Percentiles rank a stretch among this genome's conserved stretches.
These are phyloP conservation scores for Malthinus seriepunctatus DNA, from an alignment of 2,888 invertebrate species.

Conservation along the genomic window DNA sequence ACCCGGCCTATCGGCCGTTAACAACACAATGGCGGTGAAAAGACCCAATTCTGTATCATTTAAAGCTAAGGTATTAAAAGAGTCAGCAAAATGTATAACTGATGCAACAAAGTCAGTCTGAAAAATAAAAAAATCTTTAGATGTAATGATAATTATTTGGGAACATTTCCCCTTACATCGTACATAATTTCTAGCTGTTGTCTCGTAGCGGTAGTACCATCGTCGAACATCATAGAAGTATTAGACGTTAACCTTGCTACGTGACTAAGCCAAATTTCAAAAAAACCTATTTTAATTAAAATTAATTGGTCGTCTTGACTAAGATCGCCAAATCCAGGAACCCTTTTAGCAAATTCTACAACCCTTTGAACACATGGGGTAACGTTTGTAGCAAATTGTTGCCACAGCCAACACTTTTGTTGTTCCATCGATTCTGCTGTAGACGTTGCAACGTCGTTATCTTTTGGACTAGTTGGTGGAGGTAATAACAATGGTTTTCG, in stretches of 20 bases:
- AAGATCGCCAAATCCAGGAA: conserved; percentile 89
- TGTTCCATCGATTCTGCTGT: conserved; percentile 69
- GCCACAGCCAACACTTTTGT: conserved; percentile 84
- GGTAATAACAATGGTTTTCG: conserved; percentile 70
- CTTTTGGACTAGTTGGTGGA: conserved; percentile 39
- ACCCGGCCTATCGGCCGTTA: conserved; percentile 79
- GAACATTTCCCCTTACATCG: conserved; percentile 67
- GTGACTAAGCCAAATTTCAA: conserved; percentile 93
- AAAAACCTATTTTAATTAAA: conserved; percentile 94
- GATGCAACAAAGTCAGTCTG: conserved; percentile 83
- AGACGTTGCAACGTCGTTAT: conserved; percentile 57
- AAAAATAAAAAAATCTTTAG: conserved; percentile 39
- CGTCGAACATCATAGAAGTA: conserved; percentile 82
- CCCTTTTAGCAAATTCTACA: conserved; percentile 94
- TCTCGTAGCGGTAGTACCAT: conserved; percentile 82
- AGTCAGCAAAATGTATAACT: conserved; percentile 80
- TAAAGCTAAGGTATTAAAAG: conserved; percentile 73
- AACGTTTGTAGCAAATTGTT: conserved; percentile 81
- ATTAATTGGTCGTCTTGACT: conserved; percentile 96
- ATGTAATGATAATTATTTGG: conserved; percentile 9
- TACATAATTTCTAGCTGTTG: conserved; percentile 86
- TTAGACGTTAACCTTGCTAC: conserved; percentile 79
- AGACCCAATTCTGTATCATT: conserved; percentile 90
- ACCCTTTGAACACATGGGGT: conserved; percentile 91
- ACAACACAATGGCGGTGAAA: conserved; percentile 82